These are phyloP conservation scores for Petrocephalus schoutedeni DNA, from an alignment of 2,797 vertebrate species.

Conservation along the genomic window DNA sequence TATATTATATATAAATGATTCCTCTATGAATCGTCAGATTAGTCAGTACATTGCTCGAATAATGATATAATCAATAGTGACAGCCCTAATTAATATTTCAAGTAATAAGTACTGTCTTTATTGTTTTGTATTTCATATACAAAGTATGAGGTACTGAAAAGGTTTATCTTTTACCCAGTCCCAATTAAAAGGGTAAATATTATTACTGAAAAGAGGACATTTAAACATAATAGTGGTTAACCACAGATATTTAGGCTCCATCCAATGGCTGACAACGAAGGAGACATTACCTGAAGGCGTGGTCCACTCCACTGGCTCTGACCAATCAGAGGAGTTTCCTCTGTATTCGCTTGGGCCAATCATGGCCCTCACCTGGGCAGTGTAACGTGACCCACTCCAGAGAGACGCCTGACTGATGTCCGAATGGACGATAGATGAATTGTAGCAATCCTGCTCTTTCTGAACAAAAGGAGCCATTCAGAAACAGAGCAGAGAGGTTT, in stretches of 20 bases:
- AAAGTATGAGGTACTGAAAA: not conserved
- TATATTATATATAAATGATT: too few relatives aligned
- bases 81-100: not conserved
- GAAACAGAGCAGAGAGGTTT: constrained; percentile 25
- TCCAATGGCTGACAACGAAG: not conserved
- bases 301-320: constrained; percentile 26
- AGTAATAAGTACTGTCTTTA: not conserved
- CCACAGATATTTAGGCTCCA: not conserved
- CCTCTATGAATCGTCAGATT: too few relatives aligned
- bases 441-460: not conserved
- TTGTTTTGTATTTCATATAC: not conserved
- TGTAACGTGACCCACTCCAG: constrained; percentile 19
- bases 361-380: constrained; percentile 29
- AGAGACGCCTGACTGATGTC: constrained; percentile 42
- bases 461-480: constrained; percentile 1
- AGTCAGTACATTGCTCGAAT: too few relatives aligned
- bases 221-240: not conserved
- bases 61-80: too few relatives aligned
- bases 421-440: constrained; percentile 4
- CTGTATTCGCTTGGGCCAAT: constrained; percentile 12
- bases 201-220: not conserved
- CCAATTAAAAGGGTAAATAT: not conserved
- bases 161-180: not conserved
- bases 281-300: constrained; percentile 28
- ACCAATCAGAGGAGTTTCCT: constrained; percentile 35